Conservation (phyloP, 2,888 invertebrate genomes). For the Tiliacea aurago region DNA sequence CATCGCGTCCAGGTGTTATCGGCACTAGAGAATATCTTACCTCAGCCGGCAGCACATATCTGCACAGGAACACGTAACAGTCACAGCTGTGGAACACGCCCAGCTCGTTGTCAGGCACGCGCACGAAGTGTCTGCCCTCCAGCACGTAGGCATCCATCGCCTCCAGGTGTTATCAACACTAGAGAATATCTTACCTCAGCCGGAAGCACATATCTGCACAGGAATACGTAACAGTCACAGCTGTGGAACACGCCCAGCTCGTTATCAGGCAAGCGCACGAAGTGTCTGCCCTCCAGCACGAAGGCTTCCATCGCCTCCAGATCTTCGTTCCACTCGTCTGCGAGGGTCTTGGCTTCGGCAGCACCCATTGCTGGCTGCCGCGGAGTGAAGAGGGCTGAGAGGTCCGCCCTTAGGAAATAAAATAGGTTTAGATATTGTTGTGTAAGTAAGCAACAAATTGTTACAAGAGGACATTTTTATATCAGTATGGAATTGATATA, state of each 20-base stretch:
- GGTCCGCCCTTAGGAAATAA: constrained; percentile 93
- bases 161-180: too few relatives aligned
- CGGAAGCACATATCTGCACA: constrained; percentile 98
- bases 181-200: too few relatives aligned
- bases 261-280: constrained; percentile 98
- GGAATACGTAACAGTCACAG: constrained; percentile 99
- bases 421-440: neutral
- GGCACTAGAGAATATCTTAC: too few relatives aligned
- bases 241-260: constrained; percentile 98
- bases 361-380: constrained; percentile 97
- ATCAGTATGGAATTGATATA: too few relatives aligned
- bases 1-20: too few relatives aligned
- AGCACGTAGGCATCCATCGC: too few relatives aligned
- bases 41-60: too few relatives aligned
- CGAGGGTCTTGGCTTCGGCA: constrained; percentile 96
- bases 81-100: too few relatives aligned
- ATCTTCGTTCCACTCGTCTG: constrained; percentile 99
- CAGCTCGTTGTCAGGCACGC: too few relatives aligned
- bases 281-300: constrained; percentile 98
- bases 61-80: too few relatives aligned
- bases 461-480: too few relatives aligned
- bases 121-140: too few relatives aligned
- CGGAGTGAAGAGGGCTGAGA: constrained; percentile 98
- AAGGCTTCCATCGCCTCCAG: constrained; percentile 99
- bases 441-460: neutral